These are phyloP conservation scores for Potamarius usumacintae DNA, from an alignment of 2,113 vertebrate genomes.

Conservation along the genomic window DNA sequence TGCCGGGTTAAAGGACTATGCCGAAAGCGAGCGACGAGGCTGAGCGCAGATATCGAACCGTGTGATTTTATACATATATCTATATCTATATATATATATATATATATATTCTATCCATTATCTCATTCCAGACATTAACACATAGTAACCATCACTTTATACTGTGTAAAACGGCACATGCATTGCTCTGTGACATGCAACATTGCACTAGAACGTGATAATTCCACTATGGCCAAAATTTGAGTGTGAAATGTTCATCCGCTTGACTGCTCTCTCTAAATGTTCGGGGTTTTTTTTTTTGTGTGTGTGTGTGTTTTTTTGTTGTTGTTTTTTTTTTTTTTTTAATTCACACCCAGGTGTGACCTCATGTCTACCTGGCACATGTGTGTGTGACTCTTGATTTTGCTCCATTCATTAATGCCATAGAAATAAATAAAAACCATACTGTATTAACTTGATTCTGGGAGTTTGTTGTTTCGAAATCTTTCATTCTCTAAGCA, in stretches of 20 bases:
- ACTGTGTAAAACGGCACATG: conserved; percentile 46
- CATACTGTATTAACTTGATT: conserved; percentile 57
- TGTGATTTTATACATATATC: conserved; percentile 34
- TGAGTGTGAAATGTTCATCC: conserved; percentile 42
- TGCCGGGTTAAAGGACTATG: conserved; percentile 57
- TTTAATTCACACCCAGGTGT: conserved; percentile 35
- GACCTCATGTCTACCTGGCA: conserved; percentile 56
- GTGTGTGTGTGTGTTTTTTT: background rate
- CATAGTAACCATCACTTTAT: conserved; percentile 45
- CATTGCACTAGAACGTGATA: conserved; percentile 65
- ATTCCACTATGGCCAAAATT: conserved; percentile 57
- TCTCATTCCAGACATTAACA: conserved; percentile 54
- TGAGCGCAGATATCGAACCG: conserved; percentile 40
- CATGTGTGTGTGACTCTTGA: conserved; percentile 61
- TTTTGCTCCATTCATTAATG: conserved; percentile 65
- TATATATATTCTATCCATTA: conserved; percentile 47
- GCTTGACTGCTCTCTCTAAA: conserved; percentile 50
- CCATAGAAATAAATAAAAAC: conserved; percentile 69
- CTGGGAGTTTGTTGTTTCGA: conserved; percentile 3
- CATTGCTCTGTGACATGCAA: conserved; percentile 51
- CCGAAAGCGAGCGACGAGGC: conserved; percentile 5
- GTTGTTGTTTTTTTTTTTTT: background rate
- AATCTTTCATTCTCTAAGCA: background rate
- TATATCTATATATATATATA: conserved; percentile 35
- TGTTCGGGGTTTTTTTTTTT: background rate